Conservation (phyloP, 2,113 vertebrate genomes). For the Mesembrinibis cayennensis region DNA sequence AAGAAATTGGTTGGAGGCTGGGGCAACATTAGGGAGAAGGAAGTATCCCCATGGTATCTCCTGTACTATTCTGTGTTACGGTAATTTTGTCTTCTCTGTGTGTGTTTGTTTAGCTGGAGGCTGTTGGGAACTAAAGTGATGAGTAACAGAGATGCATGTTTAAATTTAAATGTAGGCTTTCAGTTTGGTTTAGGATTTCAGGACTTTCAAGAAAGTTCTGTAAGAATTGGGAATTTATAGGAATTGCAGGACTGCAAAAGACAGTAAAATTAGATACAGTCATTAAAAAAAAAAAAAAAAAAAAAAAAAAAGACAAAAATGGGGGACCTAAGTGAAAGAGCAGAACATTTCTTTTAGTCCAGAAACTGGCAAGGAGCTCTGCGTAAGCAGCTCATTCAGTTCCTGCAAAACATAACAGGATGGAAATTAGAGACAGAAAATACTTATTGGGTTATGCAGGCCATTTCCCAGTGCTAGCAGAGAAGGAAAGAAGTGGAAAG, state of each 20-base stretch:
- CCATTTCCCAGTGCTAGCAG: neutral
- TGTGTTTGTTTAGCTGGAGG: neutral
- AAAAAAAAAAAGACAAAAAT: neutral
- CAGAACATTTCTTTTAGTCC: neutral
- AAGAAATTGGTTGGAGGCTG: neutral
- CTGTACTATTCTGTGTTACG: neutral
- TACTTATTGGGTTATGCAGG: neutral
- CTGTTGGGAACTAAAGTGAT: neutral
- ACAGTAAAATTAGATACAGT: neutral
- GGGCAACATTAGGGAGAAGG: neutral
- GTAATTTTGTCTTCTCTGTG: neutral
- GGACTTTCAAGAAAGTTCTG: neutral
- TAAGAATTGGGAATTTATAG: neutral
- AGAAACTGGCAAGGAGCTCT: neutral
- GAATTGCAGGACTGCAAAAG: neutral
- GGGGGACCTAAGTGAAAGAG: neutral
- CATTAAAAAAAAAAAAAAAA: neutral
- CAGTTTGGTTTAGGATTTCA: neutral
- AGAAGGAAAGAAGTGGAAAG: conserved; percentile 2
- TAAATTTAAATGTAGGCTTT: neutral
- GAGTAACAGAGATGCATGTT: neutral
- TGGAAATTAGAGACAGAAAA: conserved; percentile 19
- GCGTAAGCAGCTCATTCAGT: neutral
- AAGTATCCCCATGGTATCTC: neutral
- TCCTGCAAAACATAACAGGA: neutral